phyloP scores from a whole-genome alignment of 2,888 invertebrate species.

The Epinotia ramella region DNA sequence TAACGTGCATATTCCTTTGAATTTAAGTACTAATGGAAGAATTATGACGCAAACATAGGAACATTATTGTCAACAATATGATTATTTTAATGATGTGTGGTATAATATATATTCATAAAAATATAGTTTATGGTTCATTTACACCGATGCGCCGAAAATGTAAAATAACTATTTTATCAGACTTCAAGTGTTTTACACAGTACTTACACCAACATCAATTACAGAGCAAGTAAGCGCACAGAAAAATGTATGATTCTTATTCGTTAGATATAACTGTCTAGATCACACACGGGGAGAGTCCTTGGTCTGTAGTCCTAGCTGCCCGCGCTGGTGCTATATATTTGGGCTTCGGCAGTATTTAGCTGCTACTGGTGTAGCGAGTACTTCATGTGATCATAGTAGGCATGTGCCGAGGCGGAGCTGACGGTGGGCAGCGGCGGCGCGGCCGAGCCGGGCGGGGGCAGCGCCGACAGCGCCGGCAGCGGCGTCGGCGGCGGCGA shows the following conservation, averaged over 20 bases:
- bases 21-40: not conserved
- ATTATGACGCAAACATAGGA: not conserved
- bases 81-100: not conserved
- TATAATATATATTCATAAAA: too few species aligned
- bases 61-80: not conserved
- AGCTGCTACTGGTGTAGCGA: slow-evolving; percentile 43
- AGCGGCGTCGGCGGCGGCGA: slow-evolving; percentile 84
- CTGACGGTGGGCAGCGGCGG: slow-evolving; percentile 74
- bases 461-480: slow-evolving; percentile 75
- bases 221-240: not conserved
- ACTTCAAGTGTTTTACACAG: not conserved
- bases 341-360: not conserved
- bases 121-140: not conserved
- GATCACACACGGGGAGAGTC: slow-evolving; percentile 17
- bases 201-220: not conserved
- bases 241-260: not conserved
- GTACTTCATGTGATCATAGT: slow-evolving; percentile 61
- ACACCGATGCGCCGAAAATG: not conserved
- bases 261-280: slow-evolving; percentile 6
- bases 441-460: slow-evolving; percentile 65
- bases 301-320: slow-evolving; percentile 11
- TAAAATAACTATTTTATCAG: too few species aligned
- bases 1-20: too few species aligned
- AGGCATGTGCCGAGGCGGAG: slow-evolving; percentile 72
- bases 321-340: not conserved